phyloP scores from a whole-genome alignment of 2,113 vertebrate genomes.

The Riparia riparia region DNA sequence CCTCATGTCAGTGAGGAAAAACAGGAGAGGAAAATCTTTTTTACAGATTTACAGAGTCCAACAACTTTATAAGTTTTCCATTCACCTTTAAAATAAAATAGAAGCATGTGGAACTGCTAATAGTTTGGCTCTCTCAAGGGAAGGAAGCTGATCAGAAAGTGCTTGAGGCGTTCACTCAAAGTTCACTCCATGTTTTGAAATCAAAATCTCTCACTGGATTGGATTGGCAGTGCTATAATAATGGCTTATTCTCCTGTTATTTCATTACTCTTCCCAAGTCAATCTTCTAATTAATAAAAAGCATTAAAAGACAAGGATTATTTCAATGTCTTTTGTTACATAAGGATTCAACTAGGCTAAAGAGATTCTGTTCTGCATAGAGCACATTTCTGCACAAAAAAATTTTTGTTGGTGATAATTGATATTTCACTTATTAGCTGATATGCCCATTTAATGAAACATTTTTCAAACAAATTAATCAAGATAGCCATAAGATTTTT shows the following conservation, averaged over 20 bases:
- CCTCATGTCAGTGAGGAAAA: neutral
- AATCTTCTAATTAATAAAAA: neutral
- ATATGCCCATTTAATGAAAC: neutral
- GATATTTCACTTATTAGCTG: neutral
- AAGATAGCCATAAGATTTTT: neutral
- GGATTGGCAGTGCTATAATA: neutral
- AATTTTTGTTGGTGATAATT: neutral
- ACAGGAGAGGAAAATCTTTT: neutral
- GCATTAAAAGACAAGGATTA: neutral
- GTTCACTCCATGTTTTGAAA: neutral
- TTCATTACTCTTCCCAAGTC: constrained; percentile 1
- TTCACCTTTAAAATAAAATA: constrained; percentile 26
- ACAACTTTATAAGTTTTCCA: neutral
- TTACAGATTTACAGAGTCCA: neutral
- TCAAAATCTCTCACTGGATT: neutral
- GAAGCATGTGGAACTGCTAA: neutral
- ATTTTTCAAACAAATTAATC: neutral
- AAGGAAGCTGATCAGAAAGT: neutral
- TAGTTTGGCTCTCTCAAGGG: neutral
- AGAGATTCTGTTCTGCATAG: neutral
- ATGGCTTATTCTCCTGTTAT: neutral
- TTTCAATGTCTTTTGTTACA: neutral
- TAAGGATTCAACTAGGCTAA: neutral
- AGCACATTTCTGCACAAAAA: neutral
- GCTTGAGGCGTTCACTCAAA: neutral